Percentiles rank a stretch among this genome's conserved stretches.
Evolutionary conservation across 2,888 invertebrate species (phyloP).

Genomic region (Dichetophora obliterata): DNA sequence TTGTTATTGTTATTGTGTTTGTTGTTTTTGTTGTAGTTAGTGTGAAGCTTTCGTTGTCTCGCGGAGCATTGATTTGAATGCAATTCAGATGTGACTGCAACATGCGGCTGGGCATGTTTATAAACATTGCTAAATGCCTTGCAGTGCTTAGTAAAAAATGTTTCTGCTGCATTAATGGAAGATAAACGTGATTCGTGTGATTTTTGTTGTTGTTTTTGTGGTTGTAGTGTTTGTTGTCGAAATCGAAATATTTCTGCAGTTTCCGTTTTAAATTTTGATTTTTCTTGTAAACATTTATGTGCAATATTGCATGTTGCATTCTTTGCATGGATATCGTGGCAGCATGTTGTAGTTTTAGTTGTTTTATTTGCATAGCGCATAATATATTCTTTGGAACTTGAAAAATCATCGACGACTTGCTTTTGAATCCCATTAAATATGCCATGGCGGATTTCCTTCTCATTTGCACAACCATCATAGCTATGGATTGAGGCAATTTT

Average conservation of each 20-base stretch:
- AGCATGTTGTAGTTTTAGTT: slow-evolving; percentile 41
- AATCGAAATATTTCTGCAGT: background rate
- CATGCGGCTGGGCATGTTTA: slow-evolving; percentile 19
- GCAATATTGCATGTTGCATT: slow-evolving; percentile 21
- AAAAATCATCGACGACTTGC: slow-evolving; percentile 24
- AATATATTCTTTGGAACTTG: too few relatives aligned
- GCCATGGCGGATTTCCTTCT: slow-evolving; percentile 26
- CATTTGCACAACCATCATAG: slow-evolving; percentile 22
- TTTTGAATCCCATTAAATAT: slow-evolving; percentile 50
- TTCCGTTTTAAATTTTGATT: background rate
- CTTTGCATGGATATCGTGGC: slow-evolving; percentile 38
- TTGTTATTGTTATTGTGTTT: slow-evolving; percentile 28
- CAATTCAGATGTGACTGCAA: slow-evolving; percentile 34
- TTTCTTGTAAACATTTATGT: background rate
- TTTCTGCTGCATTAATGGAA: slow-evolving; percentile 56
- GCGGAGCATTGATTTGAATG: slow-evolving; percentile 44
- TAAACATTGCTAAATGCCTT: slow-evolving; percentile 8
- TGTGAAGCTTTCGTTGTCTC: slow-evolving; percentile 55
- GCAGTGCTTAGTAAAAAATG: background rate
- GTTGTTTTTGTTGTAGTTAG: slow-evolving; percentile 36
- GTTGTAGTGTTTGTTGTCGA: slow-evolving; percentile 31
- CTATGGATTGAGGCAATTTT: slow-evolving; percentile 33
- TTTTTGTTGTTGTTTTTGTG: slow-evolving; percentile 47
- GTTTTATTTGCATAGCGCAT: slow-evolving; percentile 25
- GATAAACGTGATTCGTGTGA: slow-evolving; percentile 60